These are phyloP conservation scores for Microtus richardsoni DNA, from an alignment of 2,113 vertebrate species.

Conservation along the genomic window DNA sequence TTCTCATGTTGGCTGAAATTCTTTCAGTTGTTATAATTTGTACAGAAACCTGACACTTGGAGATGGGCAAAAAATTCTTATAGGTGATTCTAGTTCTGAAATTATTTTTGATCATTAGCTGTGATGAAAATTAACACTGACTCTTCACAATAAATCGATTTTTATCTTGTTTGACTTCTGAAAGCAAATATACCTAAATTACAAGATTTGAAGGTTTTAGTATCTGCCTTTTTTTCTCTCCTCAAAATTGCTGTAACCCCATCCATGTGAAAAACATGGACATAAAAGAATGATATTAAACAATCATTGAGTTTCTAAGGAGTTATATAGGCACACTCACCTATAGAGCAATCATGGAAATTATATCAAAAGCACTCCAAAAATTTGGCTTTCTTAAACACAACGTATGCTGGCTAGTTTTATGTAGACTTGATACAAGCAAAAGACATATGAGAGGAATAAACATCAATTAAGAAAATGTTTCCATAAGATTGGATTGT, in stretches of 20 bases:
- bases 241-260: background rate
- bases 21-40: conserved; percentile 56
- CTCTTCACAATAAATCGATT: background rate
- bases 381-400: conserved; percentile 38
- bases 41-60: conserved; percentile 49
- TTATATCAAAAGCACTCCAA: background rate
- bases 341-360: background rate
- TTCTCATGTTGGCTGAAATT: conserved; percentile 54
- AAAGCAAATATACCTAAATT: conserved; percentile 24
- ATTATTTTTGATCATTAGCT: background rate
- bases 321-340: background rate
- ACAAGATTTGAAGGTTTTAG: background rate
- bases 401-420: background rate
- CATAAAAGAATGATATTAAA: conserved; percentile 47
- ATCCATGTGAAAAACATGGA: conserved; percentile 2
- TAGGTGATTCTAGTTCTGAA: background rate
- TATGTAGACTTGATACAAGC: background rate
- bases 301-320: background rate
- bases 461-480: background rate
- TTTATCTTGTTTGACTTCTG: conserved; percentile 40
- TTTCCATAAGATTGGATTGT: background rate
- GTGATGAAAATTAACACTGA: conserved; percentile 26
- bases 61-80: conserved; percentile 23
- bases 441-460: background rate
- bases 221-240: background rate